These are phyloP conservation scores for Triplophysa dalaica DNA, from an alignment of 2,113 vertebrate species.

Conservation along the genomic window DNA sequence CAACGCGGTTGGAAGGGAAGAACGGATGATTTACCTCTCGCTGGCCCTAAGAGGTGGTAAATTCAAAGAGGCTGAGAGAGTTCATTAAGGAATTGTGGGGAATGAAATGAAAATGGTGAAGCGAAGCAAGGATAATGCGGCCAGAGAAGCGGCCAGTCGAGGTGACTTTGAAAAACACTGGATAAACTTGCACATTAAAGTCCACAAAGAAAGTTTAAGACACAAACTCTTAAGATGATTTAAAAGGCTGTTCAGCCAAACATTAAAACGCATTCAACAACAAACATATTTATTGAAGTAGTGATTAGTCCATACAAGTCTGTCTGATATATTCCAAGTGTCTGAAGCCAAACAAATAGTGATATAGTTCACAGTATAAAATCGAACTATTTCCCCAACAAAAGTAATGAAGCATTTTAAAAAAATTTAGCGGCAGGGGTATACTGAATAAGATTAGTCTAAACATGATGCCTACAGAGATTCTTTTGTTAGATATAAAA, in stretches of 20 bases:
- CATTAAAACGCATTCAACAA: no score
- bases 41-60: not conserved
- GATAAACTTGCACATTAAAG: not conserved
- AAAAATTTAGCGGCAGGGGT: no score
- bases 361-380: no score
- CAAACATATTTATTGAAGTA: no score
- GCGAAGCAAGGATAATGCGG: constrained; percentile 31
- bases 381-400: no score
- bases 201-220: constrained; percentile 29
- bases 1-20: constrained; percentile 15
- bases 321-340: no score
- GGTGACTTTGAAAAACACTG: constrained; percentile 1
- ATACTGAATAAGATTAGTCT: no score
- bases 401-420: no score
- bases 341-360: no score
- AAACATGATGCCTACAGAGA: no score
- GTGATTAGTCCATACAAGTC: no score
- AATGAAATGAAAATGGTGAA: constrained; percentile 27
- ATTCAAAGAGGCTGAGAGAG: constrained; percentile 17
- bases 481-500: no score
- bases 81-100: constrained; percentile 34
- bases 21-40: constrained; percentile 10
- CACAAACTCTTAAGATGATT: constrained; percentile 17
- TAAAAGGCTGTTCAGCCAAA: not conserved
- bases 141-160: not conserved